Conservation (phyloP, 2,113 vertebrate species). For the Terrapene triunguis region DNA sequence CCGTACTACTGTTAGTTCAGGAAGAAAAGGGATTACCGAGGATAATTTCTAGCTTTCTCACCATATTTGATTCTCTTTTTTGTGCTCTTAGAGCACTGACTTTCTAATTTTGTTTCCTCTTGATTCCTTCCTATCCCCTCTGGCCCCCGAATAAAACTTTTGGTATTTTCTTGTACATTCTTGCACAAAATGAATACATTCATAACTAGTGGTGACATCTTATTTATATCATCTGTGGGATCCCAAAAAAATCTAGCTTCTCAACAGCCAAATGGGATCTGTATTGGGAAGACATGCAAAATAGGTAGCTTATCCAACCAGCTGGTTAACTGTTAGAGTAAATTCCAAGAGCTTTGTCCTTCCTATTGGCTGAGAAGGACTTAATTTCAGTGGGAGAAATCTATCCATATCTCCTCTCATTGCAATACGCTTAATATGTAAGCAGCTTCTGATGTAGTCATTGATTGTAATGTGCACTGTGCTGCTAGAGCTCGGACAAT, state of each 20-base stretch:
- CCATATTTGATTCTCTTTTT: not conserved
- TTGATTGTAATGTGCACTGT: not conserved
- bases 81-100: not conserved
- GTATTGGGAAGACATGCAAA: not conserved
- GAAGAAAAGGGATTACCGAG: not conserved
- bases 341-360: not conserved
- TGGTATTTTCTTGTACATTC: not conserved
- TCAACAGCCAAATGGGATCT: not conserved
- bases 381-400: not conserved
- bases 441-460: not conserved
- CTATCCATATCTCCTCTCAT: not conserved
- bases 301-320: fast-evolving
- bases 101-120: not conserved
- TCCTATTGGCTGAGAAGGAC: not conserved
- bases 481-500: not conserved
- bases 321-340: not conserved
- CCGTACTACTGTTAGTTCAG: not conserved
- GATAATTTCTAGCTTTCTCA: slow-evolving; percentile 8
- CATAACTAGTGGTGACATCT: not conserved
- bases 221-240: not conserved
- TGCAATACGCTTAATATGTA: not conserved
- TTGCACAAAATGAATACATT: not conserved
- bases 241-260: not conserved
- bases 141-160: not conserved
- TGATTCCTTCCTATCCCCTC: not conserved